Base-by-base conservation (phyloP, 2,113 vertebrate species). In the Glaucidium brasilianum region DNA sequence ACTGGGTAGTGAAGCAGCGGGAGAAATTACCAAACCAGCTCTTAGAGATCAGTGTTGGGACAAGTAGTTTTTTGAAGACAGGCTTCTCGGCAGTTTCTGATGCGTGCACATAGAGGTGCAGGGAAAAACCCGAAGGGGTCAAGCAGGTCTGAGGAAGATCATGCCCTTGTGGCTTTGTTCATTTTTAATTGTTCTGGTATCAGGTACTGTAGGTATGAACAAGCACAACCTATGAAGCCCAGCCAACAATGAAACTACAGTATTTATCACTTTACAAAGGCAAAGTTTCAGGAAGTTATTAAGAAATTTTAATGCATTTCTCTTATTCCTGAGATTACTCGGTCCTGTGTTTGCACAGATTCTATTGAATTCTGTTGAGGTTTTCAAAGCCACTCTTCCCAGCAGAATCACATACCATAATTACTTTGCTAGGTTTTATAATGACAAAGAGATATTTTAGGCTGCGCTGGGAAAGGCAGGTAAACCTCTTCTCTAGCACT, bases 31-130 rank as follows among this genome's bases (percentile, higher is more conserved):
- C 29, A 12, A 0, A 1, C 9, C 15, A 25, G 45, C 15, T 63
- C 41, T 63, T 37, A 4, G 10, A n/a, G 43, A 37, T 34, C 55
- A 62, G 69, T 11, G 15, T 37, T 73, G 45, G 19, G 49, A 64
- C 17, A 19, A 16, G 34, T 5, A 32, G 50, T 45, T 47, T 34
- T 77, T 32, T 41, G 64, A 20, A 20, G 18, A 21, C 0, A 2
- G 53, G 52, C 21, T 47, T 60, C 55, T 43, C 35, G 8, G 71
- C 67, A 21, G 72, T 11, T 84, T 73, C 47, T 73, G 55, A 32
- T 9, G 3, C 15, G 5, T 8, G 27, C 2, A 1, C 12, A 3
- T 10, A 29, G 55, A 13, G 34, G 22, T 13, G 15, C 1, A 11
- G 77, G 10, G 2, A 6, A n/a, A 34, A 35, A 9, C 3, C 7